Conservation (phyloP, 35 echinoderm and acorn worm species). For the Heliocidaris erythrogramma region DNA sequence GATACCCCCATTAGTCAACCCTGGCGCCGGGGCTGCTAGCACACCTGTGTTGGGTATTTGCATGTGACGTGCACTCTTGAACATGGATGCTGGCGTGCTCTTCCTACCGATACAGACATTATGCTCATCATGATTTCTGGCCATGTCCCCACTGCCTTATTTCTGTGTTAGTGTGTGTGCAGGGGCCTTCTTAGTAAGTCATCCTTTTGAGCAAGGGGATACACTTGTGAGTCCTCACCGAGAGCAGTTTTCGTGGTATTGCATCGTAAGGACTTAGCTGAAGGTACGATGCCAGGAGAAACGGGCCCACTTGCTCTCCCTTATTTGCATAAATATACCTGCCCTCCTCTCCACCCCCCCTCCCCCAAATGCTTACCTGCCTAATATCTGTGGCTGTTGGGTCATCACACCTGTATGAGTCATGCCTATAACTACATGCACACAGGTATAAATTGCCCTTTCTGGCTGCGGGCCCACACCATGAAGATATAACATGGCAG, state of each 20-base stretch:
- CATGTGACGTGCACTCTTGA: not conserved
- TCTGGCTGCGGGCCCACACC: not conserved
- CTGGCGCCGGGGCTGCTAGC: not conserved
- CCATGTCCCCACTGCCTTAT: not conserved
- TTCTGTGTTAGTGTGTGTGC: not conserved
- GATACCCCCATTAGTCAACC: not conserved
- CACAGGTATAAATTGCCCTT: conserved; percentile 16
- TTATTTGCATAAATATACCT: not conserved
- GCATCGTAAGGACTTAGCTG: not conserved
- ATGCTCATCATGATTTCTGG: not conserved
- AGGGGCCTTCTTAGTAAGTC: not conserved
- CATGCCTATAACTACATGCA: conserved; percentile 2
- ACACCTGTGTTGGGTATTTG: conserved; percentile 1
- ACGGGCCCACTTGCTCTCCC: not conserved
- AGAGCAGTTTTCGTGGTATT: not conserved
- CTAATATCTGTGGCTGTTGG: not conserved
- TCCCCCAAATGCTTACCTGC: not conserved
- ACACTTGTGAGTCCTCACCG: not conserved
- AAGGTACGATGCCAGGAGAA: not conserved
- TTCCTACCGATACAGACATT: not conserved
- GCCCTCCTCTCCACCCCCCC: not conserved
- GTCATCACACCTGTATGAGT: conserved; percentile 9
- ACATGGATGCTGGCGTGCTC: not conserved
- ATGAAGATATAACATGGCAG: not conserved
- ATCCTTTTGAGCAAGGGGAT: not conserved